Evolutionary conservation across 2,113 vertebrate species (phyloP).

Genomic region (Equus quagga): DNA sequence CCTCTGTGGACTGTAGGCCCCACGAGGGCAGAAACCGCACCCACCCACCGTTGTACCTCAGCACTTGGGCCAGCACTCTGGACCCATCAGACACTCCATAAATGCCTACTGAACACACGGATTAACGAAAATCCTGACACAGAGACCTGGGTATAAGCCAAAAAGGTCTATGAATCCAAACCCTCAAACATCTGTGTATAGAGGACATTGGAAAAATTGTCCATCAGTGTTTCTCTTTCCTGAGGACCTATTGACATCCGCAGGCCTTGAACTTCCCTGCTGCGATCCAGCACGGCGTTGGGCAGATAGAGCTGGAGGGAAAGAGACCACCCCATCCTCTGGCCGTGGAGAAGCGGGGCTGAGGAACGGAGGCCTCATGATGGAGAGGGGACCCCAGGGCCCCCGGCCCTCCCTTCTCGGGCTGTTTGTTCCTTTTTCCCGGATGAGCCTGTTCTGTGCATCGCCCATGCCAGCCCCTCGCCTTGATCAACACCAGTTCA

Average conservation of each 20-base stretch:
- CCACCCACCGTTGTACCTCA: fast-evolving
- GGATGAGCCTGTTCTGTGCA: fast-evolving
- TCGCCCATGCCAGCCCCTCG: too few species aligned
- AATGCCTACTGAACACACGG: too few species aligned
- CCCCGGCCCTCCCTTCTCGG: not conserved
- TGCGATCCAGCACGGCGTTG: not conserved
- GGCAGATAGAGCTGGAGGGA: fast-evolving
- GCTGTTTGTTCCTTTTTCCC: not conserved
- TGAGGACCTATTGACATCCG: not conserved
- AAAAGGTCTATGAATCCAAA: not conserved
- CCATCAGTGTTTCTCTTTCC: not conserved
- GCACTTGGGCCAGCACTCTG: not conserved
- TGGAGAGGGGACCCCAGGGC: not conserved
- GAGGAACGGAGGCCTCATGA: not conserved
- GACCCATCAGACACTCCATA: not conserved
- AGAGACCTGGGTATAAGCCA: not conserved
- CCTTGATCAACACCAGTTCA: too few species aligned
- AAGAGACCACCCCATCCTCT: not conserved
- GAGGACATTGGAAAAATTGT: fast-evolving
- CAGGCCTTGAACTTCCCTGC: not conserved
- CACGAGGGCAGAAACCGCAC: fast-evolving
- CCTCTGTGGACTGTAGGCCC: not conserved
- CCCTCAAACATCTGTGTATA: fast-evolving
- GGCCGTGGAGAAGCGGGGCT: too few species aligned
- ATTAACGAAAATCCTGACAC: not conserved